These are phyloP conservation scores for Pseudomyrmex pallidus DNA, from an alignment of 1,140 invertebrate species.

Conservation along the genomic window DNA sequence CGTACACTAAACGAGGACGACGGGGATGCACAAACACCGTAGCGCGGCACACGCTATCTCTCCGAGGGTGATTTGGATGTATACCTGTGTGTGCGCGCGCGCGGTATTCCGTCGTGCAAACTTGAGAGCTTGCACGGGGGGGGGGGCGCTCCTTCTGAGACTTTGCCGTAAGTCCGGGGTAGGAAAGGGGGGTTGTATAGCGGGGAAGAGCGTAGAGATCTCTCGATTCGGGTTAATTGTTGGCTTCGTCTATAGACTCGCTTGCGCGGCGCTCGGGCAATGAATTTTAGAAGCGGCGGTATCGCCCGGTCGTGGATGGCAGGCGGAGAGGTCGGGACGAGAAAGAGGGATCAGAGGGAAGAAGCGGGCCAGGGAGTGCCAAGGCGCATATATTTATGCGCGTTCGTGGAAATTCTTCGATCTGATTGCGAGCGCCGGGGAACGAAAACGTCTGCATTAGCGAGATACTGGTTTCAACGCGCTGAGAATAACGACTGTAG, in stretches of 20 bases:
- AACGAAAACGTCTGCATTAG: conserved; percentile 54
- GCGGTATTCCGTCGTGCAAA: conserved; percentile 66
- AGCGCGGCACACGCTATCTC: conserved; percentile 57
- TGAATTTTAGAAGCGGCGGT: conserved; percentile 62
- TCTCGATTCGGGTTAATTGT: conserved; percentile 70
- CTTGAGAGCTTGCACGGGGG: conserved; percentile 56
- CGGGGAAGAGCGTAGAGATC: conserved; percentile 58
- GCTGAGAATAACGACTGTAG: conserved; percentile 20
- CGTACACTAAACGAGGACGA: not conserved
- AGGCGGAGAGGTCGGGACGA: not conserved
- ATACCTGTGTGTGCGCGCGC: conserved; percentile 57
- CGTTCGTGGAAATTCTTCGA: conserved; percentile 57
- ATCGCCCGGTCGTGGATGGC: not conserved
- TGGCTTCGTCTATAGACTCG: conserved; percentile 46
- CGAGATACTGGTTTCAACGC: conserved; percentile 48
- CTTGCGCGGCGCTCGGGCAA: conserved; percentile 10
- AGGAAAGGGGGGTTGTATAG: not conserved
- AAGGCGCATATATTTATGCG: conserved; percentile 45
- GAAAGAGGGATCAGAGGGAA: not conserved
- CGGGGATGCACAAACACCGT: conserved; percentile 57
- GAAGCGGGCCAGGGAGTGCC: conserved; percentile 15
- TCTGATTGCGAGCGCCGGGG: conserved; percentile 49
- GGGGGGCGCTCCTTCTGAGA: conserved; percentile 63
- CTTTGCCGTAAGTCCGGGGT: conserved; percentile 56
- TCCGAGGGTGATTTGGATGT: conserved; percentile 37